Conservation (phyloP, 2,888 invertebrate species). For the Volucella inflata region DNA sequence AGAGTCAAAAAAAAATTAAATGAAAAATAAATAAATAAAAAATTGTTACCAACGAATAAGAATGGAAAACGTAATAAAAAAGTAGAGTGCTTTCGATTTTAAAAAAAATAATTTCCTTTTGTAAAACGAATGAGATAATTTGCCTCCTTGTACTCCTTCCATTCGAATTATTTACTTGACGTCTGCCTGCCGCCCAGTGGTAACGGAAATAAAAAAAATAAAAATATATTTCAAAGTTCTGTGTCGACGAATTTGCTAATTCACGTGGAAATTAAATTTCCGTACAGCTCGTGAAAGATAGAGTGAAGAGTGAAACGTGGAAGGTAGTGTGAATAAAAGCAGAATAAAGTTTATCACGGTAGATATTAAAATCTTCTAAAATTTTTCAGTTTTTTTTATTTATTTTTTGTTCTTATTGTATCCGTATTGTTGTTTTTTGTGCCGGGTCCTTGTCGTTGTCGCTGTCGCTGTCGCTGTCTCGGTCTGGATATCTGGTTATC, state of each 20-base stretch:
- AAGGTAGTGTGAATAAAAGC: constrained; percentile 29
- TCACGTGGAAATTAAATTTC: constrained; percentile 62
- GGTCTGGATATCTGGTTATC: too few species aligned
- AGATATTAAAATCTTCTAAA: constrained; percentile 16
- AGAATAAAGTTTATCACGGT: constrained; percentile 49
- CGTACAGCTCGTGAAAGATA: not conserved
- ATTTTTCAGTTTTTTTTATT: too few species aligned
- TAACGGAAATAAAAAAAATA: constrained; percentile 3
- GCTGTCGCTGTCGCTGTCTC: not conserved
- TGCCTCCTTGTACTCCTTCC: not conserved
- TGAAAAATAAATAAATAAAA: not conserved
- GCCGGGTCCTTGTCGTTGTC: not conserved
- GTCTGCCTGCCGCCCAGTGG: not conserved
- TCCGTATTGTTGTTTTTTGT: not conserved
- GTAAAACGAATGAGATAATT: constrained; percentile 50
- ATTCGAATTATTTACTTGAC: not conserved
- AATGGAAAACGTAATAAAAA: not conserved
- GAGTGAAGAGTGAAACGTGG: constrained; percentile 15
- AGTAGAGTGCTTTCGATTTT: constrained; percentile 47
- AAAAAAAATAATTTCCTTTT: constrained; percentile 45
- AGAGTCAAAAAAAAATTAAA: not conserved
- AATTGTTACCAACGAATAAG: not conserved
- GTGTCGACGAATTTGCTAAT: constrained; percentile 49
- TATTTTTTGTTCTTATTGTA: constrained; percentile 4
- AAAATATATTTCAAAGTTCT: constrained; percentile 9